A percentile compares a stretch with the other conserved stretches of the same genome.
phyloP scores from a whole-genome alignment of 2,113 vertebrate genomes.

The Morphnarchus princeps region DNA sequence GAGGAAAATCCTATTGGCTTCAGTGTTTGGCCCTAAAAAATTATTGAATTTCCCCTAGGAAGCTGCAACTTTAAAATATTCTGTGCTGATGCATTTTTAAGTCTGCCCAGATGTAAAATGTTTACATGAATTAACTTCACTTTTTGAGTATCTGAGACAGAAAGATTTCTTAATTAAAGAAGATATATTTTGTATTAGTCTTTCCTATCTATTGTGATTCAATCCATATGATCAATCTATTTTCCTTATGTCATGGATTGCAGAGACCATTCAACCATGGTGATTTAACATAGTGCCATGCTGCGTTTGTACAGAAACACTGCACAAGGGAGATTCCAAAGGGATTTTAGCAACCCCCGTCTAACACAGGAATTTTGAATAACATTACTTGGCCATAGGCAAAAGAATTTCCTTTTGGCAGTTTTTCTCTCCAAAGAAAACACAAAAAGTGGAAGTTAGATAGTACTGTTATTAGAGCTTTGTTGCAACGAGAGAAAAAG shows the following conservation, averaged over 20 bases:
- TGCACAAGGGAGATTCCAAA: slow-evolving; percentile 37
- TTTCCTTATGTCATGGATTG: not conserved
- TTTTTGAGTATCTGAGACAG: slow-evolving; percentile 4
- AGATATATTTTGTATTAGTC: not conserved
- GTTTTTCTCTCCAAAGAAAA: slow-evolving; percentile 50
- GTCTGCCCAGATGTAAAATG: slow-evolving; percentile 37
- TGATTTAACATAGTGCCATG: slow-evolving; percentile 1
- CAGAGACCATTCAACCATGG: not conserved
- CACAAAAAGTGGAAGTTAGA: slow-evolving; percentile 46
- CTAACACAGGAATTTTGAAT: slow-evolving; percentile 12
- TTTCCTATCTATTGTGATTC: slow-evolving; percentile 13
- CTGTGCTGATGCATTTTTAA: slow-evolving; percentile 37
- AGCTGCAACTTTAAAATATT: slow-evolving; percentile 20
- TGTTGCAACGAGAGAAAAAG: not conserved
- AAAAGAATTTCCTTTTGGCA: slow-evolving; percentile 57
- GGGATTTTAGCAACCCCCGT: slow-evolving; percentile 20
- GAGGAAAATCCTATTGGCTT: slow-evolving; percentile 15
- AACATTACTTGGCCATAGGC: slow-evolving; percentile 28
- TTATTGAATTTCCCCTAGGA: slow-evolving; percentile 23
- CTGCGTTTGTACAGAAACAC: slow-evolving; percentile 20
- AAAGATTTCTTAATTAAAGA: slow-evolving; percentile 33
- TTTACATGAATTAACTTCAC: slow-evolving; percentile 20
- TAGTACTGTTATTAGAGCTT: slow-evolving; percentile 7
- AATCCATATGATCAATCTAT: slow-evolving; percentile 14
- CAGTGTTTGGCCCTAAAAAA: slow-evolving; percentile 9